Base-by-base conservation (phyloP, 1,140 invertebrate species). In the Neoseiulus cucumeris region DNA sequence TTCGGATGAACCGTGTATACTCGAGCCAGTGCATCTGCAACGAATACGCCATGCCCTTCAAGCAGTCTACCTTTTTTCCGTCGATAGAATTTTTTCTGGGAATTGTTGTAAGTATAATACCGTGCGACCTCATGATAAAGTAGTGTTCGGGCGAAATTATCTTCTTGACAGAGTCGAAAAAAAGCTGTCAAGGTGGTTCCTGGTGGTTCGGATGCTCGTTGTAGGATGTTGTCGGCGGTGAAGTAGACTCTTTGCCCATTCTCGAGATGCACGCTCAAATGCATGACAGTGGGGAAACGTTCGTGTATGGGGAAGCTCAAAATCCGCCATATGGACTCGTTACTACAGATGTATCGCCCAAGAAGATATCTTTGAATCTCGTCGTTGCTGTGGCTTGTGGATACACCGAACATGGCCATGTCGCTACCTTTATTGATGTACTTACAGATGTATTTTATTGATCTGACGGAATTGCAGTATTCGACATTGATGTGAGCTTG, bases 221-320 rank as follows among this genome's bases (percentile, higher is more conserved):
- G 33, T 39, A 39, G n/a, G 33, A 66, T 67, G 65, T 71, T 71
- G 59, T 65, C 64, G 2, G 28, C 39, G 5, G 66, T 71, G 59
- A 72, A 75, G 66, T 69, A 71, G 39, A 75, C 67, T 9, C 64
- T 42, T 65, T 80, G 76, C 65, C 74, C 72, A 71, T 75, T 75
- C 69, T 75, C 72, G 17, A 81, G 68, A 74, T 80, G 77, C 7
- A 80, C 76, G 6, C 71, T 71, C 33, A 80, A 71, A 68, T 76
- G 74, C 44, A 73, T 42, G 69, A 79, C 72, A 41, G 73, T 64
- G 44, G 75, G 73, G 69, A 73, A 68, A 29, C 75, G 64, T 71
- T 79, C 74, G 69, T 79, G 76, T 65, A 73, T 69, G 66, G 42
- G 25, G 69, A 72, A 73, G 64, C 33, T 39, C 9, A 39, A 9